Base-by-base conservation (phyloP, 2,888 invertebrate species). In the Mesorhabditis belari region DNA sequence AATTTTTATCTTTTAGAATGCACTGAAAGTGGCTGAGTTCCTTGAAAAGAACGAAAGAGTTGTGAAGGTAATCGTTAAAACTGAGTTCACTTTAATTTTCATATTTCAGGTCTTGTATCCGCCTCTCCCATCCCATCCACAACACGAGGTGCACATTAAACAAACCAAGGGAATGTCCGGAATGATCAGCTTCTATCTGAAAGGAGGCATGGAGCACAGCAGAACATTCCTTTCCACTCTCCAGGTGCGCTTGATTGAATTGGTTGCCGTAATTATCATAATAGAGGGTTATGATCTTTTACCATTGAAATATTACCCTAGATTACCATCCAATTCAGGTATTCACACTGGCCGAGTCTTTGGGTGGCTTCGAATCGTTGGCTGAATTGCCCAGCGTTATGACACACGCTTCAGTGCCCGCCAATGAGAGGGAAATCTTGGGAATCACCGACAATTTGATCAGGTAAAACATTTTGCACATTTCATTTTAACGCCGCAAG, bases 291-390 rank as follows among this genome's bases (percentile, higher is more conserved):
- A n/a, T n/a, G n/a, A n/a, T n/a, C n/a, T n/a, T n/a, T n/a, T n/a
- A n/a, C n/a, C n/a, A n/a, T n/a, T n/a, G n/a, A n/a, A n/a, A n/a
- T n/a, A n/a, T n/a, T n/a, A n/a, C n/a, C n/a, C n/a, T n/a, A n/a
- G n/a, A n/a, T n/a, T n/a, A n/a, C n/a, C n/a, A n/a, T n/a, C n/a
- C n/a, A n/a, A n/a, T n/a, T n/a, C 28, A 81, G 76, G 23, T 92
- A 25, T 92, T 94, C 82, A 87, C 86, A 0, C 83, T 93, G 57
- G 95, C 95, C 4, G 95, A 94, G 82, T 94, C 93, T 80, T 86
- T 98, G 64, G 96, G 96, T 55, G 94, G 94, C 60, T 92, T 89
- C 78, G 94, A 96, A 81, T 92, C 92, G 81, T 86, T 96, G 69
- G 91, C 92, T 3, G 93, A 94, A 85, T 85, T 94, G 70, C 95